Percentiles rank a stretch among this genome's conserved stretches.
Evolutionary conservation across 2,888 invertebrate species (phyloP).

Genomic region (Galerucella pusilla): DNA sequence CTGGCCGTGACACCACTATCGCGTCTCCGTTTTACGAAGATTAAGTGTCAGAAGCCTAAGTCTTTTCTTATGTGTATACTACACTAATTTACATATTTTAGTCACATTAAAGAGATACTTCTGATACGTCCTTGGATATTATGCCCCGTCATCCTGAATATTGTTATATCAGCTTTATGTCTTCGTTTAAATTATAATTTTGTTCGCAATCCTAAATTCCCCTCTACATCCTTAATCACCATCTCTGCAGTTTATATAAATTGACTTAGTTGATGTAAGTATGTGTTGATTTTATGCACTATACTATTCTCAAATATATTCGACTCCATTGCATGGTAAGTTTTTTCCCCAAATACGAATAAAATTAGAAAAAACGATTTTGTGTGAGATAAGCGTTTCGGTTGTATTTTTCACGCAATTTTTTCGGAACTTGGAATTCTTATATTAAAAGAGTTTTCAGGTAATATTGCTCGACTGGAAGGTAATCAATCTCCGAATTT

Average conservation of each 20-base stretch:
- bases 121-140: constrained; percentile 10
- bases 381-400: background rate
- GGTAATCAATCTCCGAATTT: constrained; percentile 21
- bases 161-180: constrained; percentile 32
- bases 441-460: constrained; percentile 10
- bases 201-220: background rate
- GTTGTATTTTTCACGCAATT: constrained; percentile 5
- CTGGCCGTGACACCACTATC: constrained; percentile 47
- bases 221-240: background rate
- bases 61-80: constrained; percentile 44
- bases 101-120: constrained; percentile 39
- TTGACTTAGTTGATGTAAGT: constrained; percentile 1
- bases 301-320: too few species aligned
- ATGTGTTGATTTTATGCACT: constrained; percentile 11
- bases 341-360: background rate
- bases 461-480: constrained; percentile 11
- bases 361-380: constrained; percentile 4
- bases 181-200: constrained; percentile 34
- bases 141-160: constrained; percentile 23
- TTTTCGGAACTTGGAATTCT: constrained; percentile 10
- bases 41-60: constrained; percentile 46
- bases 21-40: constrained; percentile 45
- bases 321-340: background rate
- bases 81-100: constrained; percentile 44
- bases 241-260: constrained; percentile 2